Conservation (phyloP, 2,113 vertebrate genomes). For the Lophotis ruficrista region DNA sequence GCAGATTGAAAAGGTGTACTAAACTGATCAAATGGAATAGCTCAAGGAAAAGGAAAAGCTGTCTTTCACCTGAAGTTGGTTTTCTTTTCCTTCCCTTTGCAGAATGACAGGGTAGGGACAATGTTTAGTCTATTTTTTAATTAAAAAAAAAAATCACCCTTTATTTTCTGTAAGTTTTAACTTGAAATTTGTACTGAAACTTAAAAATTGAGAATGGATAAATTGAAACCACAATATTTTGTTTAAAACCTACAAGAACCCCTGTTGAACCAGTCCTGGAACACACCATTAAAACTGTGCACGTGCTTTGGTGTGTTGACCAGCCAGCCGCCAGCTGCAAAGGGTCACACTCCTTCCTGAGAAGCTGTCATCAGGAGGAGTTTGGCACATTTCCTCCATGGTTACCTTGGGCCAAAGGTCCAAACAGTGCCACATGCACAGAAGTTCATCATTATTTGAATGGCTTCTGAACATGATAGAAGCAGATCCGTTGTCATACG, state of each 20-base stretch:
- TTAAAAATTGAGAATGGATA: not conserved
- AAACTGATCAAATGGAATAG: not conserved
- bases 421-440: not conserved
- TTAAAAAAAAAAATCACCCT: not conserved
- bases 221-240: not conserved
- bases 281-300: accelerated
- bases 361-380: not conserved
- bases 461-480: not conserved
- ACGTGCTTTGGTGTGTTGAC: not conserved
- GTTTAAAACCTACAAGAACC: not conserved
- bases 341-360: not conserved
- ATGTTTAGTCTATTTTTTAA: not conserved
- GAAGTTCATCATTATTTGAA: not conserved
- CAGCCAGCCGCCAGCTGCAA: not conserved
- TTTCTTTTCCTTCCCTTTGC: slow-evolving; percentile 4
- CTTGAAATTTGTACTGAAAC: not conserved
- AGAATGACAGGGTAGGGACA: not conserved
- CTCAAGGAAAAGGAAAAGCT: not conserved
- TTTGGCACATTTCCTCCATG: not conserved
- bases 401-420: not conserved
- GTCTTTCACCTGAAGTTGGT: not conserved
- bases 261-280: not conserved
- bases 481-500: not conserved
- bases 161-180: not conserved
- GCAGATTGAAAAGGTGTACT: not conserved